Evolutionary conservation across 30 jellyfish, hydroid and myxozoan genomes (phyloP), one percentile per base, ranked within the genome.

Genomic region (Phacellophora camtschatica): DNA sequence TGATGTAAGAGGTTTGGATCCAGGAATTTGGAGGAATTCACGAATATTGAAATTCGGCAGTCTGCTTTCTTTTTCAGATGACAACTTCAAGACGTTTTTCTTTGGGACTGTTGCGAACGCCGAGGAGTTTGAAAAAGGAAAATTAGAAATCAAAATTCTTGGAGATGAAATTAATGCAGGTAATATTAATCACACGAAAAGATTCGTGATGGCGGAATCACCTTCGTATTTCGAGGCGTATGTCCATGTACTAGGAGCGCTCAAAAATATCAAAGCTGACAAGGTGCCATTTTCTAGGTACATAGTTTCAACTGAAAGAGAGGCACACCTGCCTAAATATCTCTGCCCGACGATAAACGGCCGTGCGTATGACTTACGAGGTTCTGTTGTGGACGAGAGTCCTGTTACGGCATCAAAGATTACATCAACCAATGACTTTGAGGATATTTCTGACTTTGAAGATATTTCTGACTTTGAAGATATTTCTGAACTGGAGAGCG

Each of bases 201-300:
- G 20, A 18, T 76, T 67, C 45, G 57, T 24, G 28, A 85, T 85
- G 96, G 90, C 54, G 16, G 96, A 85, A 71, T 85, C 82, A 13
- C 96, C 96, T 9, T 32, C 96, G 5, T 85, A 20, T 32, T 85
- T 51, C 37, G 79, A 85, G 74, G 96, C 96, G 37, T 85, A 85
- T 35, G 25, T 85, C 55, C 96, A 85, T 85, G 96, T 85, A 10
- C 24, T 74, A 49, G 85, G 61, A 32, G 71, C 92, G 31, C 35
- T 85, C 72, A 79, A 85, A 35, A 48, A 41, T 1, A 55, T 80
- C 8, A 77, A 85, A 41, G 68, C 41, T 3, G 68, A 85, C 28
- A 50, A 19, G 16, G 5, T 85, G 65, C 90, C 96, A 20, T 71
- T 74, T 63, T 25, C 53, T 2, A 63, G 36, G 22, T 85, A 72